Base-by-base conservation (phyloP, 2,797 vertebrate genomes). In the Pangasius macronema region DNA sequence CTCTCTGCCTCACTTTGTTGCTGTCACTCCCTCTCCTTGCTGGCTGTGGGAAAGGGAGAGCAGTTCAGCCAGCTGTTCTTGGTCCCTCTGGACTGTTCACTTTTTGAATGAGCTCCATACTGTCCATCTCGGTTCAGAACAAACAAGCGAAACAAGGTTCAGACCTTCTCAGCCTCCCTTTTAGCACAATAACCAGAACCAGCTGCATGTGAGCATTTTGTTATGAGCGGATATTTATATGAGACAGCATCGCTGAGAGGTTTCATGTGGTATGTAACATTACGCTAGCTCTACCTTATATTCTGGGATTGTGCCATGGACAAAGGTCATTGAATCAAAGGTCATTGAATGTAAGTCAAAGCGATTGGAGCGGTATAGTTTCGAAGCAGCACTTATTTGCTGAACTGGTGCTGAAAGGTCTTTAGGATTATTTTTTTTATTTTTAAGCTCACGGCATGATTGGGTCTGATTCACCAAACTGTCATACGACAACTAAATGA, bases 221-320 rank as follows among this genome's bases (percentile, higher is more conserved):
- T 88, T 87, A 88, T 85, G 88, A 87, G 76, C n/a, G 36, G 85
- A 88, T 87, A 83, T 86, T 87, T 88, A 61, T 88, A 81, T 20
- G 86, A 89, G 73, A 42, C 57, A 24, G 87, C 33, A 49, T 61
- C 27, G 30, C 81, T 20, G 73, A 65, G 63, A 88, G 77, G 79
- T 83, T 86, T 90, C 67, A 68, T 82, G 75, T 68, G 73, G 73
- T 85, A 24, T 30, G 67, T 85, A 84, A 85, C 65, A 5, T 79
- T 77, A 77, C 81, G 36, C 55, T 82, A 18, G 80, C 42, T 22
- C 65, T 46, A 24, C n/a, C 42, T n/a, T 61, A 30, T 57, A 70
- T 80, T n/a, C 70, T 22, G 51, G 30, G 36, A 67, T 61, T 30
- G 49, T 30, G 27, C 13, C 36, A 20, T 24, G 59, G 20, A 67